Evolutionary conservation across 2,888 invertebrate species (phyloP).

Genomic region (Eristalinus sepulchralis): DNA sequence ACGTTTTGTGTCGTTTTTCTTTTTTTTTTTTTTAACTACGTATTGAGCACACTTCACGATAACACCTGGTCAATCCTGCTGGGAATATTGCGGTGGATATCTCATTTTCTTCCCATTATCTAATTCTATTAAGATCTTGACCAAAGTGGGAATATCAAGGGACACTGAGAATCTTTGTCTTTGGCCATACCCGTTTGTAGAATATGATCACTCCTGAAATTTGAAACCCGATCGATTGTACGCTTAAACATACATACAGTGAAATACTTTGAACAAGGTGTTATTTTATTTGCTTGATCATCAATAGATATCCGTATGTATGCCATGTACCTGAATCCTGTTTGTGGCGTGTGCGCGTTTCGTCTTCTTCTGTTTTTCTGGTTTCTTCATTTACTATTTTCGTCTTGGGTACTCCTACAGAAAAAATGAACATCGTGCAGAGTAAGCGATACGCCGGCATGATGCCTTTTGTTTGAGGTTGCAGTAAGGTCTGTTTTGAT

Average conservation of each 20-base stretch:
- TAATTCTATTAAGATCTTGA: conserved; percentile 47
- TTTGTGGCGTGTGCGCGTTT: conserved; percentile 37
- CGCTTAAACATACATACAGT: not conserved
- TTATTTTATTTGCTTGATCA: conserved; percentile 65
- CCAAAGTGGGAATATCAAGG: conserved; percentile 27
- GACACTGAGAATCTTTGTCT: not conserved
- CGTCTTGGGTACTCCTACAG: conserved; percentile 8
- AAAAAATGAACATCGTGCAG: conserved; percentile 60
- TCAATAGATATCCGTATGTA: conserved; percentile 49
- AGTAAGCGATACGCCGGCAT: conserved; percentile 64
- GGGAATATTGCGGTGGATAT: conserved; percentile 39
- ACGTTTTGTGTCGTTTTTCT: not conserved
- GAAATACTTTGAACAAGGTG: conserved; percentile 60
- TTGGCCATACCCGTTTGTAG: not conserved
- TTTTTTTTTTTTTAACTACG: conserved; percentile 32
- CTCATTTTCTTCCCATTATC: conserved; percentile 18
- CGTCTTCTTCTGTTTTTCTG: conserved; percentile 11
- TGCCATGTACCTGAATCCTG: conserved; percentile 46
- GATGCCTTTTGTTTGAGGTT: conserved; percentile 60
- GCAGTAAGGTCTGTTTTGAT: not conserved
- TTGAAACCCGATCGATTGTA: conserved; percentile 25
- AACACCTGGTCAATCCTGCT: conserved; percentile 64
- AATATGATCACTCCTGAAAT: conserved; percentile 48
- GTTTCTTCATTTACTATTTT: conserved; percentile 11
- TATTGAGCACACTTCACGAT: conserved; percentile 66